Evolutionary conservation across 23 tunicate genomes (phyloP), one percentile per base, ranked within the genome.

Genomic region (Ascidia mentula): DNA sequence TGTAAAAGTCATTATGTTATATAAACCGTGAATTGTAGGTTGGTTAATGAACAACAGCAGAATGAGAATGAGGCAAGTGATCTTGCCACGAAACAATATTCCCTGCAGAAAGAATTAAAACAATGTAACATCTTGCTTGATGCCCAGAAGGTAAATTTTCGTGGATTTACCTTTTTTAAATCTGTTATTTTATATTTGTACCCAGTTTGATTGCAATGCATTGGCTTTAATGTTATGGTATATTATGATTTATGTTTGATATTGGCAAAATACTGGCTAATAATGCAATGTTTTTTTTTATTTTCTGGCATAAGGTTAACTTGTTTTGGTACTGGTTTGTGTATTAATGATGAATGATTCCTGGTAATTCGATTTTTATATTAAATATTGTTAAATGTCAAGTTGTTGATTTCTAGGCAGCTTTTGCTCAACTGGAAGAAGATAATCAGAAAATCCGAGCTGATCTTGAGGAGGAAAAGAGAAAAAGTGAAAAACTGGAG

Each of bases 91-190:
- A 60, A 85, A 30, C 90, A 91, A 82, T 77, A 40, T 9, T 20
- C 84, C 22, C 60, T 91, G 34, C 59, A 78, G 46, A 86, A 72
- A 36, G 91, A 91, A 77, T 26, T 91, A 22, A 91, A 91, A 40
- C 82, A 86, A 77, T 91, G 90, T 71, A 91, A 86, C 53, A 72
- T 91, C 38, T 72, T 91, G 31, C 83, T 91, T 0, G 97, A 91
- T 18, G 97, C 88, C 8, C 97, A 91, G 77, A 85, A 91, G 87
- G 97, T 91, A n/a, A n/a, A n/a, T n/a, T n/a, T n/a, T n/a, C n/a
- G n/a, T n/a, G n/a, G n/a, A n/a, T n/a, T n/a, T n/a, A n/a, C n/a
- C n/a, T n/a, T n/a, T n/a, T n/a, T n/a, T n/a, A n/a, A n/a, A n/a
- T n/a, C n/a, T n/a, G n/a, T n/a, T n/a, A n/a, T n/a, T n/a, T n/a